Conservation (phyloP, 2,888 invertebrate species). For the Leptinotarsa haldemani region DNA sequence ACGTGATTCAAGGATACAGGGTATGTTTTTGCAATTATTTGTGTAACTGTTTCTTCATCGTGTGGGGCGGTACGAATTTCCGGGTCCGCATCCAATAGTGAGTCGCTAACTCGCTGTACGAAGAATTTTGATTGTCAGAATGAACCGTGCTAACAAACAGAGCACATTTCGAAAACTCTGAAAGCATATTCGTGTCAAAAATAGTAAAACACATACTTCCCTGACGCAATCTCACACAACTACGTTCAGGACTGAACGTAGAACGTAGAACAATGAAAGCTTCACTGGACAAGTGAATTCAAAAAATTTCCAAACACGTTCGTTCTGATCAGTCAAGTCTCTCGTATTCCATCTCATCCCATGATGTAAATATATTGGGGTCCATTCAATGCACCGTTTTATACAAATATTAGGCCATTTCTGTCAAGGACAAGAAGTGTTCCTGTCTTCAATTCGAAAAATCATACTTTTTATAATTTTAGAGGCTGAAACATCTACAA, state of each 20-base stretch:
- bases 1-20: constrained; percentile 92
- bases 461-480: constrained; percentile 54
- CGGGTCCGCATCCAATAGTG: constrained; percentile 57
- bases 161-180: constrained; percentile 9
- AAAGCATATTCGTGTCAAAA: no score
- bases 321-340: constrained; percentile 35
- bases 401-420: constrained; percentile 62
- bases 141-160: neutral
- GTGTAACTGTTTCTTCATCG: constrained; percentile 69
- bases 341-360: constrained; percentile 55
- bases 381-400: constrained; percentile 64
- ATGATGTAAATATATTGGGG: constrained; percentile 66
- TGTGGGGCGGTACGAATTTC: constrained; percentile 60
- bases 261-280: no score
- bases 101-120: constrained; percentile 52
- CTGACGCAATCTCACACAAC: no score
- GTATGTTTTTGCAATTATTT: constrained; percentile 93
- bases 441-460: constrained; percentile 55
- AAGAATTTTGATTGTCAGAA: constrained; percentile 27
- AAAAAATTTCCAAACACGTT: neutral
- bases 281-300: neutral
- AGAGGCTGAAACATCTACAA: constrained; percentile 38
- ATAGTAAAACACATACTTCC: no score
- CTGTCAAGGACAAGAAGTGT: constrained; percentile 60
- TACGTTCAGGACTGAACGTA: no score